Conservation (phyloP, 2,797 vertebrate genomes). For the Poeciliopsis turneri region DNA sequence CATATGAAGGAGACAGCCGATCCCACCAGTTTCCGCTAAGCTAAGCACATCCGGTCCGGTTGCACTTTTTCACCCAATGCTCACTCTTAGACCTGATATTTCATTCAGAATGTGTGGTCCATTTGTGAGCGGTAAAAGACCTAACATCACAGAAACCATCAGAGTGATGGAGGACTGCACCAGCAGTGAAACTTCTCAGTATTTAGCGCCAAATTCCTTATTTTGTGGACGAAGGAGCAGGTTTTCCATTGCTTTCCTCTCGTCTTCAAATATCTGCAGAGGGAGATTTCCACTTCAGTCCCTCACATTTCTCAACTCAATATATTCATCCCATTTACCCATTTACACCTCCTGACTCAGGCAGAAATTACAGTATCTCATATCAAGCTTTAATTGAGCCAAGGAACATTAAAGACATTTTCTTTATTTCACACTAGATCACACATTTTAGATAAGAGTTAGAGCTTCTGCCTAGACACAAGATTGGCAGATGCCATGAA, state of each 20-base stretch:
- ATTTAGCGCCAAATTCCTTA: slow-evolving; percentile 5
- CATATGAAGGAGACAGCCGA: slow-evolving; percentile 47
- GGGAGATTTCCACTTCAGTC: background rate
- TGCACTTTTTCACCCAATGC: slow-evolving; percentile 73
- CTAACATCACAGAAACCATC: slow-evolving; percentile 69
- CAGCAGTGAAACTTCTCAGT: slow-evolving; percentile 16
- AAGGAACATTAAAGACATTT: background rate
- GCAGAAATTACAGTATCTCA: background rate
- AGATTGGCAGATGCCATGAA: slow-evolving; percentile 4
- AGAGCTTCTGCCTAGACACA: background rate
- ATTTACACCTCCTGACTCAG: background rate
- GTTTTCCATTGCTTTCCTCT: background rate
- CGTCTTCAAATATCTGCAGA: background rate
- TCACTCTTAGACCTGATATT: slow-evolving; percentile 62
- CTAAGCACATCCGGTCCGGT: slow-evolving; percentile 75
- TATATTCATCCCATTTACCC: background rate
- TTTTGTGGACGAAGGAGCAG: background rate
- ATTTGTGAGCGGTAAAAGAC: slow-evolving; percentile 65
- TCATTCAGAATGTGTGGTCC: slow-evolving; percentile 79
- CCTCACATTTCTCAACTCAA: background rate
- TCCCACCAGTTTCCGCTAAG: slow-evolving; percentile 71
- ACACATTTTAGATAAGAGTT: background rate
- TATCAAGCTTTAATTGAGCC: background rate
- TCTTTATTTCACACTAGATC: background rate
- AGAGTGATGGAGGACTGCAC: slow-evolving; percentile 44